Base-by-base conservation (phyloP, 1,140 invertebrate genomes). In the Lucilia cuprina region DNA sequence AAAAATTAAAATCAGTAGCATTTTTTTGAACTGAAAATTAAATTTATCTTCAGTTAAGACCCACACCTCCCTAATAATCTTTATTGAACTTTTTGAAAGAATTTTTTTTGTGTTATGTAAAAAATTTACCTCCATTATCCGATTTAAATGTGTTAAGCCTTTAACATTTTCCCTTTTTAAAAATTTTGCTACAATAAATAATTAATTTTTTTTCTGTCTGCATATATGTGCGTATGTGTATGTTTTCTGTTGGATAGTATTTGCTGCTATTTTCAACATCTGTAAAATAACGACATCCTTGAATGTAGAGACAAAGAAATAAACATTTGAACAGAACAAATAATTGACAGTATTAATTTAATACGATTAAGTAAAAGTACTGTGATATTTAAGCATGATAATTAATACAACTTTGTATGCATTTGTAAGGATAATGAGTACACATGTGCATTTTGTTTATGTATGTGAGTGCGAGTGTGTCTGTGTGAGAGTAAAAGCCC, bases 301-400 rank as follows among this genome's bases (percentile, higher is more conserved):
- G 55, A n/a, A n/a, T n/a, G 55, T 60, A 60, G 55, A 60, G 55
- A 60, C 14, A 60, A 60, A 60, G 55, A 60, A n/a, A 60, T 17
- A 4, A 3, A n/a, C 14, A 60, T 60, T 60, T 60, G 14, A 60
- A 60, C 55, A 60, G 55, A 14, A n/a, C 55, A 60, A 60, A 60
- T 60, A 60, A 60, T 60, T 60, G 55, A 60, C 55, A 60, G 55
- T 60, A 60, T 60, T 60, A 17, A 60, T 60, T 60, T 60, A 60
- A 60, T 60, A 60, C 55, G 55, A 60, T 60, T 60, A 60, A 60
- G 55, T 60, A 60, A 60, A 60, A 60, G 55, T 60, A 60, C 55
- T 60, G 55, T 60, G 55, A 60, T 60, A 60, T 60, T 41, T 60
- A 60, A 60, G 55, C n/a, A 60, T 60, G 13, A 60, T 60, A 60